Percentiles rank a stretch among this genome's conserved stretches.
Conservation (phyloP, 1,140 invertebrate genomes). For the fruit fly (Drosophila melanogaster) region Release_6_plus_ISO1_MT NC_004354.4:12034501-12035000, state of each 20-base stretch:
- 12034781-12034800: constrained; percentile 1
- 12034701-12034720: constrained; percentile 81
- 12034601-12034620: constrained; percentile 80
- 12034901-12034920: constrained; percentile 75
- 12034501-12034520: constrained; percentile 55
- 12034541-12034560: constrained; percentile 73
- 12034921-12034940: too few species aligned
- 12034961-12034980: too few species aligned
- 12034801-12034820: background rate
- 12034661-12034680: constrained; percentile 61
- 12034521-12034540: constrained; percentile 50
- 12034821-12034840: background rate
- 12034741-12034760: constrained; percentile 90
- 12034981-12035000: too few species aligned
- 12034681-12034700: constrained; percentile 72
- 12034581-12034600: constrained; percentile 72
- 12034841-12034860: constrained; percentile 86
- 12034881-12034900: constrained; percentile 89
- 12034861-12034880: constrained; percentile 90
- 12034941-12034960: too few species aligned
- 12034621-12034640: constrained; percentile 72
- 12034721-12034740: constrained; percentile 82
- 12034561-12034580: constrained; percentile 74
- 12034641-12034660: constrained; percentile 51
- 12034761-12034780: constrained; percentile 89